These are phyloP conservation scores for Eira barbara DNA, from an alignment of 2,113 vertebrate genomes.

Conservation along the genomic window DNA sequence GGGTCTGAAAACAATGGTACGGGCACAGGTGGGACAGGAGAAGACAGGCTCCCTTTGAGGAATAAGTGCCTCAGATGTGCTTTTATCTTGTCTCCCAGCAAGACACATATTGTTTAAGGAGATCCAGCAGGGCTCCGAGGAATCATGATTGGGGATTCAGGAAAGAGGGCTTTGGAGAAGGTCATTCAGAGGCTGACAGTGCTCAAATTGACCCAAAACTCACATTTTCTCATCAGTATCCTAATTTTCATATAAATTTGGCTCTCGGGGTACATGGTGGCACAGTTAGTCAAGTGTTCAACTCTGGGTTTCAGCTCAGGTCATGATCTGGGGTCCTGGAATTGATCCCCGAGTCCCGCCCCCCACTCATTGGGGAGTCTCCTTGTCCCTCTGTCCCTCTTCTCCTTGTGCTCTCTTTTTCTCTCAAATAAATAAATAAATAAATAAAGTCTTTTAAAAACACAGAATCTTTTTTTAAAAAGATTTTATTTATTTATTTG, in stretches of 20 bases:
- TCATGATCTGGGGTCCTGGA: too few relatives aligned
- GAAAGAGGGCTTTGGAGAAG: too few relatives aligned
- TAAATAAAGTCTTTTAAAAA: too few relatives aligned
- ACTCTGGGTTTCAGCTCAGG: too few relatives aligned
- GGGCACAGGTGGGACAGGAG: background rate
- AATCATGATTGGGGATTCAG: rapidly evolving
- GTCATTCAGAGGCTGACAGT: background rate
- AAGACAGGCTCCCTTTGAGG: background rate
- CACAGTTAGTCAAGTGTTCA: too few relatives aligned
- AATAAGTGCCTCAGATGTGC: background rate
- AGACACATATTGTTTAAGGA: background rate
- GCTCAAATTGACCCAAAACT: background rate
- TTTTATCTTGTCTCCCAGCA: background rate
- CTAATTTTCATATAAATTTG: background rate
- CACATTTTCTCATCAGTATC: background rate
- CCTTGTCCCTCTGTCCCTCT: too few relatives aligned
- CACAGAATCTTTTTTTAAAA: too few relatives aligned
- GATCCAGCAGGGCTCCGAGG: background rate
- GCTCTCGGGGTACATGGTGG: background rate
- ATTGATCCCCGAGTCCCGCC: too few relatives aligned
- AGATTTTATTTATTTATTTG: too few relatives aligned
- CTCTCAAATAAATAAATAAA: too few relatives aligned
- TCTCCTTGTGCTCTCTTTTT: too few relatives aligned
- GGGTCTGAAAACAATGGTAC: background rate
- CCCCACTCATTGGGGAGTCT: too few relatives aligned